Base-by-base conservation (phyloP, 2,797 vertebrate genomes). In the Gambusia yucatana region DNA sequence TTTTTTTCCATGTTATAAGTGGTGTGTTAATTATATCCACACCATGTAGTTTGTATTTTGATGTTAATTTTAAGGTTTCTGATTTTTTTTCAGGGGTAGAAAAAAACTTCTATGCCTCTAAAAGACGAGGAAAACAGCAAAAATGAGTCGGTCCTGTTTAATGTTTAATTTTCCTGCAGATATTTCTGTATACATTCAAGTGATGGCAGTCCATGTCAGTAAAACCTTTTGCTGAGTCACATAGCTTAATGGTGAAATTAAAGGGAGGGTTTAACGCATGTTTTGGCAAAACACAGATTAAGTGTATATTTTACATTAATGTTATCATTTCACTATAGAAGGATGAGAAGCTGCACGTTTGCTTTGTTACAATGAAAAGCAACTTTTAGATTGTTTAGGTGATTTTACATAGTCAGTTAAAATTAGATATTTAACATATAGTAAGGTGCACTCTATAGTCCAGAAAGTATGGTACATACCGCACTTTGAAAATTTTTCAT, bases 261-360 rank as follows among this genome's bases (percentile, higher is more conserved):
- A 13, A 83, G 63, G 48, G 14, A 70, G 70, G 61, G 28, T 47
- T 67, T 77, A 4, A 78, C 84, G 80, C 46, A 73, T 25, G 65
- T n/a, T 43, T 69, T 72, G 39, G 41, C 81, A 76, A 82, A 82
- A 50, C 36, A 5, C 57, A 75, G 3, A 52, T 55, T 44, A 4
- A 61, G 22, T 46, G 13, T n/a, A 70, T 36, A 59, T 81, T 82
- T 70, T 44, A 72, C 28, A n/a, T 39, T 70, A 41, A 57, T 41
- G 25, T 46, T 76, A 28, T 59, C 25, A 50, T 61, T 28, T 75
- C 13, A 22, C 16, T 57, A 16, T 73, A 65, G 63, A 36, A 78
- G 78, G 81, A 88, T 85, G 85, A 89, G 76, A 89, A 84, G 80
- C 52, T 0, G 4, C 5, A 65, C 3, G 2, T 13, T n/a, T 63